Percentiles rank a stretch among this genome's conserved stretches.
These are phyloP conservation scores for Agrochola circellaris DNA, from an alignment of 2,888 invertebrate species.

Conservation along the genomic window DNA sequence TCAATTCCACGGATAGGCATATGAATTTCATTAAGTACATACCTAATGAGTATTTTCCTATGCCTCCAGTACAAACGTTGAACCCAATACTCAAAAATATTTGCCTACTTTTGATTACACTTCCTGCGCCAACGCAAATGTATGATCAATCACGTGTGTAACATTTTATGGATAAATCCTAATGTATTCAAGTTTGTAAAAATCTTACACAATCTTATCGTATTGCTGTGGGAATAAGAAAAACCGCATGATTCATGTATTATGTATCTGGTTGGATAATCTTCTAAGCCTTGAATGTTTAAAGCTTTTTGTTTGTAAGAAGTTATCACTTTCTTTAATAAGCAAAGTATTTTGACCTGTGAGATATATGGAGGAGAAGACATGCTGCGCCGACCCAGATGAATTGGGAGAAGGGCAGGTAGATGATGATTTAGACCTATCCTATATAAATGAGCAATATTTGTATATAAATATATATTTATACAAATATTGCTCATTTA, in stretches of 20 bases:
- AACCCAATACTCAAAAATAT: constrained; percentile 64
- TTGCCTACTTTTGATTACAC: constrained; percentile 70
- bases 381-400: background rate
- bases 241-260: constrained; percentile 35
- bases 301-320: background rate
- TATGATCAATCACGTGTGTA: constrained; percentile 70
- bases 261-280: constrained; percentile 19
- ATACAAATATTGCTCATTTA: no score
- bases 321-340: background rate
- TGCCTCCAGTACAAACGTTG: constrained; percentile 28
- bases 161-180: constrained; percentile 60
- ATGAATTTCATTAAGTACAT: background rate
- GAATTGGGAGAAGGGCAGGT: background rate
- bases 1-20: background rate
- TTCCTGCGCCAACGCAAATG: constrained; percentile 68
- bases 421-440: background rate
- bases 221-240: constrained; percentile 40
- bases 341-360: background rate
- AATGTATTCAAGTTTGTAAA: constrained; percentile 63
- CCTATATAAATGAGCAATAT: no score
- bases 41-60: background rate
- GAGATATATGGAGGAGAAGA: background rate
- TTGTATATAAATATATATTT: no score
- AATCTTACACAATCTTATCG: constrained; percentile 65
- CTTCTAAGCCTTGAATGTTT: constrained; percentile 3